phyloP scores from a whole-genome alignment of 2,888 invertebrate species.

The Sepioteuthis lessoniana region DNA sequence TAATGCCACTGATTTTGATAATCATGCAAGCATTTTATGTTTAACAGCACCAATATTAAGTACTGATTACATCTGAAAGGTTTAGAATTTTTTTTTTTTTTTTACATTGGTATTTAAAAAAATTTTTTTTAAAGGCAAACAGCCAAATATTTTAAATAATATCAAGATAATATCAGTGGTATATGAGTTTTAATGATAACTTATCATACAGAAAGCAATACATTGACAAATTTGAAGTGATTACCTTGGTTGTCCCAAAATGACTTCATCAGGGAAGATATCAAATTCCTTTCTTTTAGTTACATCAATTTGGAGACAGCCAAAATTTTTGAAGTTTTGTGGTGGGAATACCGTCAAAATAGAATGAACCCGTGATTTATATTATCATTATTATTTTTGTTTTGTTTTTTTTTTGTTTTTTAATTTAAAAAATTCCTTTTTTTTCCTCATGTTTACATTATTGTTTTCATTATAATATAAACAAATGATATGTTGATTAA shows the following conservation, averaged over 20 bases:
- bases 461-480: background rate
- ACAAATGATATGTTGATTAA: background rate
- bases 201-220: background rate
- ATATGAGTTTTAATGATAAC: background rate
- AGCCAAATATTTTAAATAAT: no score
- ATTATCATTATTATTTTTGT: no score
- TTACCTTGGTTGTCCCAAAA: background rate
- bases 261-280: background rate
- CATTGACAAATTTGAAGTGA: background rate
- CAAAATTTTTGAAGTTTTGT: background rate
- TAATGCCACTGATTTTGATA: background rate
- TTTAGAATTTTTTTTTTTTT: no score
- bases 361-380: conserved; percentile 33
- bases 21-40: background rate
- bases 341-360: background rate
- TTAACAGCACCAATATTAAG: background rate
- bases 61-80: no score
- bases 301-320: background rate
- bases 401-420: no score
- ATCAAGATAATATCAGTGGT: no score
- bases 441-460: background rate
- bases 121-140: no score
- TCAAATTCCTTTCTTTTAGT: background rate
- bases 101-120: no score
- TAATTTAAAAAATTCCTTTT: background rate